These are phyloP conservation scores for Molothrus ater DNA, from an alignment of 2,797 vertebrate genomes.

Conservation along the genomic window DNA sequence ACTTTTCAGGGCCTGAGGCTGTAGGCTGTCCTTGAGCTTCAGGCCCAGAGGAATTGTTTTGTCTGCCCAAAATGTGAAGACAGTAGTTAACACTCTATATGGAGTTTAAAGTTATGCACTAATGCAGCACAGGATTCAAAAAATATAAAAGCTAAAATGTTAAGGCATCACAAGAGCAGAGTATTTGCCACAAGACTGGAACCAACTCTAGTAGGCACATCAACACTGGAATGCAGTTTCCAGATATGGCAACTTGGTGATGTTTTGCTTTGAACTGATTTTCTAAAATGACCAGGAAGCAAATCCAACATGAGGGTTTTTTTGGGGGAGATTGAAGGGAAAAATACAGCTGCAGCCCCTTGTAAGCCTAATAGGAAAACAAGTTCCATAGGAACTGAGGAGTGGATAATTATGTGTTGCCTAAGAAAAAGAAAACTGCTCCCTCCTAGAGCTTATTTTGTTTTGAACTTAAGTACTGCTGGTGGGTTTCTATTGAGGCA, in stretches of 20 bases:
- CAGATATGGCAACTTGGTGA: background rate
- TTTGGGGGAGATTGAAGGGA: background rate
- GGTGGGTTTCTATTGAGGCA: background rate
- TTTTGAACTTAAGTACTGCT: background rate
- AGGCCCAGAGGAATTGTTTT: background rate
- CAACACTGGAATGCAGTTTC: background rate
- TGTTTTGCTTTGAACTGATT: background rate
- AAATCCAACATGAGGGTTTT: background rate
- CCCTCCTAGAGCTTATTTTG: background rate
- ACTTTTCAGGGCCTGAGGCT: background rate
- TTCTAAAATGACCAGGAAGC: background rate
- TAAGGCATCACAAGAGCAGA: background rate
- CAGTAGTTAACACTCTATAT: too few species aligned
- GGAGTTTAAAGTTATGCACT: background rate
- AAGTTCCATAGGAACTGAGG: background rate
- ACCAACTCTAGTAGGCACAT: accelerated
- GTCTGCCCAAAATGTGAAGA: background rate
- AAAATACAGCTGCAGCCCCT: slow-evolving; percentile 35
- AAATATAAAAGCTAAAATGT: background rate
- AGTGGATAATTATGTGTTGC: slow-evolving; percentile 52
- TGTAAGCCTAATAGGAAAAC: slow-evolving; percentile 5
- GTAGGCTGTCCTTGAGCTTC: background rate
- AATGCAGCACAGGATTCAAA: background rate
- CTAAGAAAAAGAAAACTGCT: slow-evolving; percentile 1
- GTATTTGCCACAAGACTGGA: background rate